Conservation (phyloP, 1,140 invertebrate species). For the Papilio polytes region DNA sequence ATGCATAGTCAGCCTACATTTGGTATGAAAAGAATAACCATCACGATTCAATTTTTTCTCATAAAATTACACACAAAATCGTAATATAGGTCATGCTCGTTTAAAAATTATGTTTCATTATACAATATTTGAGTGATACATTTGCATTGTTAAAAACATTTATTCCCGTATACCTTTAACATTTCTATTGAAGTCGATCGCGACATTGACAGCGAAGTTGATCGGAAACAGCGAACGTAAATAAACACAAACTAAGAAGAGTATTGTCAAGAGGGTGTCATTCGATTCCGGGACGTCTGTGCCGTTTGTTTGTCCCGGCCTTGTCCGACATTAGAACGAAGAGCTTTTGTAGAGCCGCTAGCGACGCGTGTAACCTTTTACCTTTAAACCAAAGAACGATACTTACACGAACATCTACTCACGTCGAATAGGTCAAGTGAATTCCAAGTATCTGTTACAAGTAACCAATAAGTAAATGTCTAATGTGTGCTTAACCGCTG, state of each 20-base stretch:
- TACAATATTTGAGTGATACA: neutral
- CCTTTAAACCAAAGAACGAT: slow-evolving; percentile 46
- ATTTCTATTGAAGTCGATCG: slow-evolving; percentile 16
- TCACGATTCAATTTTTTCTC: too few relatives aligned
- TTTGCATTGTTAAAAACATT: neutral
- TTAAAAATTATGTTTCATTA: neutral
- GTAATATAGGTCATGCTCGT: neutral
- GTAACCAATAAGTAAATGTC: slow-evolving; percentile 6
- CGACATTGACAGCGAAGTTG: slow-evolving; percentile 28
- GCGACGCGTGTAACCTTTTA: slow-evolving; percentile 66
- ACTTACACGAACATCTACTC: neutral
- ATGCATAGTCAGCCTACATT: neutral
- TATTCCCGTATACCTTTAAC: neutral
- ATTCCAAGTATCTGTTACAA: slow-evolving; percentile 21
- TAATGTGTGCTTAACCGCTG: neutral
- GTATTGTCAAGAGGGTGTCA: slow-evolving; percentile 49
- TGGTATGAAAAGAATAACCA: neutral
- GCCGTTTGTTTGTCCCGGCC: slow-evolving; percentile 51
- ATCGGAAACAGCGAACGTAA: slow-evolving; percentile 26
- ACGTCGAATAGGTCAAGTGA: slow-evolving; percentile 15
- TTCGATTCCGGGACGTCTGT: slow-evolving; percentile 60
- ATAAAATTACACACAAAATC: neutral
- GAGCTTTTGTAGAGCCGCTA: slow-evolving; percentile 40
- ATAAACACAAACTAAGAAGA: slow-evolving; percentile 30
- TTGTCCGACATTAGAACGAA: slow-evolving; percentile 64